phyloP scores from a whole-genome alignment of 2,113 vertebrate species.

The Acinonyx jubatus region DNA sequence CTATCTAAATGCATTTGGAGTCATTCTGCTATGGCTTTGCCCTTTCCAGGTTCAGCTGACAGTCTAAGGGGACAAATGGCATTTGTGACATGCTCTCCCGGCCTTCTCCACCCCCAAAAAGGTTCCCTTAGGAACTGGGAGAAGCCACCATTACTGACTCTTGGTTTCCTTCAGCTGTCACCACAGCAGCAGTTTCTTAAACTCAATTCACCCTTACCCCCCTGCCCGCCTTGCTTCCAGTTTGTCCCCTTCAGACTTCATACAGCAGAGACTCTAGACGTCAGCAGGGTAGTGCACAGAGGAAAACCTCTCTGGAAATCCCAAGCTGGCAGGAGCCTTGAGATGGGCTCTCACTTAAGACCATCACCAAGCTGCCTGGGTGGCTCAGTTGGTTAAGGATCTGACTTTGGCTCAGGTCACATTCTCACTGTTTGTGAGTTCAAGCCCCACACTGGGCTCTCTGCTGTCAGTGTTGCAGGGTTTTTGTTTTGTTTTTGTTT shows the following conservation, averaged over 20 bases:
- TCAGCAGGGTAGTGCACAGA: background rate
- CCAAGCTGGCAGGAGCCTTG: background rate
- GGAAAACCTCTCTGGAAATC: background rate
- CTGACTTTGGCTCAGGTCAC: too few species aligned
- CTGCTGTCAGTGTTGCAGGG: too few species aligned
- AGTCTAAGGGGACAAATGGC: background rate
- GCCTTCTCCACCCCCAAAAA: background rate
- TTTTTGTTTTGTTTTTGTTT: too few species aligned
- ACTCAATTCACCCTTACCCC: background rate
- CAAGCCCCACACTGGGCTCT: too few species aligned
- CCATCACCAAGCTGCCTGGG: too few species aligned
- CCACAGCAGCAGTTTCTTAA: background rate
- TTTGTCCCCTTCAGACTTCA: background rate
- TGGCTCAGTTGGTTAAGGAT: too few species aligned
- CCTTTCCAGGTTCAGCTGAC: background rate
- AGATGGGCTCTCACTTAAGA: background rate
- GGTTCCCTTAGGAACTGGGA: background rate
- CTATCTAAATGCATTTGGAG: background rate
- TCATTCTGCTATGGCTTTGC: background rate
- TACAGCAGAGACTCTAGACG: background rate
- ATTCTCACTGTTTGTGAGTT: too few species aligned
- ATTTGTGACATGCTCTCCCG: background rate
- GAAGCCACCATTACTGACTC: background rate
- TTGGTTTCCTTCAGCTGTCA: background rate
- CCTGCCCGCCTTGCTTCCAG: background rate